These are phyloP conservation scores for Chironomus striatipennis DNA, from an alignment of 1,140 invertebrate genomes.

Conservation along the genomic window DNA sequence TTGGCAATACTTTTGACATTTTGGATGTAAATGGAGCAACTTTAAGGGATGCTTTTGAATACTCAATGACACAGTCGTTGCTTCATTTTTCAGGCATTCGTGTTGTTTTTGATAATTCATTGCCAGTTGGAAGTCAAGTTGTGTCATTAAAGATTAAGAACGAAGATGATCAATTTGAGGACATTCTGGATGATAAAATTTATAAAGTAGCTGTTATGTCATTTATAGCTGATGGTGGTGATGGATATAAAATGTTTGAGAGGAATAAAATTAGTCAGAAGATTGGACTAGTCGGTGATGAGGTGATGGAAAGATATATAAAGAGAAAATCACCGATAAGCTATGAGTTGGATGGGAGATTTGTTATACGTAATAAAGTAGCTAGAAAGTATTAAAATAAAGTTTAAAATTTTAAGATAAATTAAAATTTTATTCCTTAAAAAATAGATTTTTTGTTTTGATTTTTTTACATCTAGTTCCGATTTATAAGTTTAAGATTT, in stretches of 20 bases:
- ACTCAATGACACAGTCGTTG: conserved; percentile 27
- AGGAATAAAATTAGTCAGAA: conserved; percentile 31
- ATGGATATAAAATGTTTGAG: conserved; percentile 45
- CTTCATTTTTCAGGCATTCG: conserved; percentile 49
- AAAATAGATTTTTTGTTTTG: no score
- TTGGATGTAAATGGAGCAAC: conserved; percentile 53
- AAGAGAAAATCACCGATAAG: conserved; percentile 34
- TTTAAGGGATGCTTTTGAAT: conserved; percentile 45
- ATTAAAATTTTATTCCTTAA: no score
- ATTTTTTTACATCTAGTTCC: no score
- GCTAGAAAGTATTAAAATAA: no score
- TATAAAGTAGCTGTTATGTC: conserved; percentile 54
- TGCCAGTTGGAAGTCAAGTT: conserved; percentile 49
- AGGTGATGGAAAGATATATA: conserved; percentile 37
- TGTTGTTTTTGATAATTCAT: conserved; percentile 43
- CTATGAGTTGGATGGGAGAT: conserved; percentile 36
- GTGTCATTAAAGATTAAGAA: conserved; percentile 51
- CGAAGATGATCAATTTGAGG: conserved; percentile 49
- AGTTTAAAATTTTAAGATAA: no score
- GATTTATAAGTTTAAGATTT: no score
- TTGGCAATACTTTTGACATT: conserved; percentile 59
- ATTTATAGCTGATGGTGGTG: conserved; percentile 59
- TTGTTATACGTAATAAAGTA: no score
- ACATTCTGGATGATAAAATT: conserved; percentile 41
- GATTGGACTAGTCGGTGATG: conserved; percentile 28